These are phyloP conservation scores for Thalassoma bifasciatum DNA, from an alignment of 2,113 vertebrate genomes.

Conservation along the genomic window DNA sequence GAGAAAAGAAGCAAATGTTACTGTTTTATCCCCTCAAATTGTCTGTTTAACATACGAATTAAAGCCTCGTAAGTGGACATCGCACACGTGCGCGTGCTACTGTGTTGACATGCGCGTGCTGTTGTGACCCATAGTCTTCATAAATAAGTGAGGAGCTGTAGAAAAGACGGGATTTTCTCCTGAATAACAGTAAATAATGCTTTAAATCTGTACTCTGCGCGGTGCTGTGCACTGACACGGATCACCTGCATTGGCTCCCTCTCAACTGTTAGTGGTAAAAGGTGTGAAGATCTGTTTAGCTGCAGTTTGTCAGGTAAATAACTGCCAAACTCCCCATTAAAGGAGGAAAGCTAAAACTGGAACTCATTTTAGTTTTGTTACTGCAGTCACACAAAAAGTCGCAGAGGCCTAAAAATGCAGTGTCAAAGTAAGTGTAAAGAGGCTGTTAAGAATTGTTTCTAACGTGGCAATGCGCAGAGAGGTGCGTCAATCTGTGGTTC, in stretches of 20 bases:
- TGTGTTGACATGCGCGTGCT: neutral
- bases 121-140: neutral
- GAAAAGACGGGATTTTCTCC: neutral
- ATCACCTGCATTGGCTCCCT: conserved; percentile 18
- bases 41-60: neutral
- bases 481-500: neutral
- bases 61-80: conserved; percentile 30
- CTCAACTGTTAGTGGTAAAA: neutral
- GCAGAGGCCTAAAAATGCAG: neutral
- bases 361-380: neutral
- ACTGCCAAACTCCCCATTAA: neutral
- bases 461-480: neutral
- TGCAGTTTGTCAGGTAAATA: neutral
- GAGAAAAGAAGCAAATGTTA: neutral
- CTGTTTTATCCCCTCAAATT: neutral
- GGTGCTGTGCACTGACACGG: neutral
- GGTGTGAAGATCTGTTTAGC: neutral
- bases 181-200: too few species aligned
- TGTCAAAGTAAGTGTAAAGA: neutral
- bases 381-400: neutral
- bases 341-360: neutral
- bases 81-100: neutral
- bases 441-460: neutral
- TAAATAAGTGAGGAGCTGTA: neutral
- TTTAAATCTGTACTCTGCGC: too few species aligned